phyloP scores from a whole-genome alignment of 2,113 vertebrate genomes.

The Chaetops frenatus region DNA sequence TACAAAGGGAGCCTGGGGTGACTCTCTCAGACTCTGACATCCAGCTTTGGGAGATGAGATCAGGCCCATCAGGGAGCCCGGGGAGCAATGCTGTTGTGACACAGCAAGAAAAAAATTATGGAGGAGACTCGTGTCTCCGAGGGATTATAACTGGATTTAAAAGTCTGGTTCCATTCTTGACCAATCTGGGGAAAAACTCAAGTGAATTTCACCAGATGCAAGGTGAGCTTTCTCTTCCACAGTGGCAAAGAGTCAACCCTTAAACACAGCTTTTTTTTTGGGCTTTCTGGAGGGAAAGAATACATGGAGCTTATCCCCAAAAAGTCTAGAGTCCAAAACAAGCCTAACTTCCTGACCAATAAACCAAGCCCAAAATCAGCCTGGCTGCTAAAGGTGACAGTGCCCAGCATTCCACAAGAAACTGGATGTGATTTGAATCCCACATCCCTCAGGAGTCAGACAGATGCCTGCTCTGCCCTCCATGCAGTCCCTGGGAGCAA shows the following conservation, averaged over 20 bases:
- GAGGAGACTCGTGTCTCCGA: not conserved
- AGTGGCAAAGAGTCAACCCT: not conserved
- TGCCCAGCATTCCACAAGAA: not conserved
- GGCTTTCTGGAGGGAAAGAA: not conserved
- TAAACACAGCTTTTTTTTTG: not conserved
- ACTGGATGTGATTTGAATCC: not conserved
- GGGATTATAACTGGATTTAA: not conserved
- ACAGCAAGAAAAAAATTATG: not conserved
- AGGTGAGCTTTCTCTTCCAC: not conserved
- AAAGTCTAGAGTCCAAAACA: not conserved
- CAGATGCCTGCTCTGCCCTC: not conserved
- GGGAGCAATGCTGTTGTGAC: not conserved
- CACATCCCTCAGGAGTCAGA: not conserved
- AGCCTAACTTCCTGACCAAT: not conserved
- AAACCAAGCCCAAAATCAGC: not conserved
- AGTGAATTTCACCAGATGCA: not conserved
- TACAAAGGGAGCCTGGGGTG: conserved; percentile 53
- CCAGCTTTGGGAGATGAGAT: conserved; percentile 34
- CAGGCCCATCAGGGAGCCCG: not conserved
- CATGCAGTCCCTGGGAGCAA: not conserved
- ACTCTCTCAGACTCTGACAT: conserved; percentile 42
- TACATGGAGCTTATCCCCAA: not conserved
- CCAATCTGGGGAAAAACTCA: not conserved
- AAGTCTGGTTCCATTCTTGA: not conserved
- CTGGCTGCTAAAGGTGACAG: not conserved